phyloP scores from a whole-genome alignment of 2,797 vertebrate species.

The Myotis vivesi region DNA sequence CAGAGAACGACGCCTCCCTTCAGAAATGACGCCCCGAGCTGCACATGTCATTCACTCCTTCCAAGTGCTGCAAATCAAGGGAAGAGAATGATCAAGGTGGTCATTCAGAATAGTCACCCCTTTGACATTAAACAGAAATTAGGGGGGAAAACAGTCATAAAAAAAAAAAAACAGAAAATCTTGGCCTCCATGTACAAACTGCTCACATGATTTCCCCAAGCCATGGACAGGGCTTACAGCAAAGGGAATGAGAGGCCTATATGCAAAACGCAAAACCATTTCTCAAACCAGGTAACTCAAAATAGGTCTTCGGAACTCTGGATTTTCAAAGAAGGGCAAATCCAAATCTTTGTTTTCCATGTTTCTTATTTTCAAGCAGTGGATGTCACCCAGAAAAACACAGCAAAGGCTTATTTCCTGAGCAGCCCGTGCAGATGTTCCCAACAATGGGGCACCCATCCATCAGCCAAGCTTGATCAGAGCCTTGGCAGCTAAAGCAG shows the following conservation, averaged over 20 bases:
- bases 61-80: constrained; percentile 81
- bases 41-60: constrained; percentile 88
- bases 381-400: constrained; percentile 39
- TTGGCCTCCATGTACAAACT: background rate
- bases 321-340: background rate
- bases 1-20: constrained; percentile 87
- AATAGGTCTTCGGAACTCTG: background rate
- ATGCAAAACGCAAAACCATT: background rate
- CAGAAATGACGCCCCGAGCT: constrained; percentile 84
- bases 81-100: constrained; percentile 61
- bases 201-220: background rate
- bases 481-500: constrained; percentile 24
- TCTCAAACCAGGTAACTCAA: background rate
- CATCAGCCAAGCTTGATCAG: constrained; percentile 54
- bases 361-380: background rate
- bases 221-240: background rate
- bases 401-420: background rate
- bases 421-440: background rate
- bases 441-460: constrained; percentile 13
- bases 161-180: background rate
- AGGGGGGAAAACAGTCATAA: background rate
- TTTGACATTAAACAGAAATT: constrained; percentile 28
- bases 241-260: background rate
- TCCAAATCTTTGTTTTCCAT: background rate
- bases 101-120: constrained; percentile 53